Evolutionary conservation across 2,797 vertebrate genomes (phyloP).

Genomic region (Coreius guichenoti): DNA sequence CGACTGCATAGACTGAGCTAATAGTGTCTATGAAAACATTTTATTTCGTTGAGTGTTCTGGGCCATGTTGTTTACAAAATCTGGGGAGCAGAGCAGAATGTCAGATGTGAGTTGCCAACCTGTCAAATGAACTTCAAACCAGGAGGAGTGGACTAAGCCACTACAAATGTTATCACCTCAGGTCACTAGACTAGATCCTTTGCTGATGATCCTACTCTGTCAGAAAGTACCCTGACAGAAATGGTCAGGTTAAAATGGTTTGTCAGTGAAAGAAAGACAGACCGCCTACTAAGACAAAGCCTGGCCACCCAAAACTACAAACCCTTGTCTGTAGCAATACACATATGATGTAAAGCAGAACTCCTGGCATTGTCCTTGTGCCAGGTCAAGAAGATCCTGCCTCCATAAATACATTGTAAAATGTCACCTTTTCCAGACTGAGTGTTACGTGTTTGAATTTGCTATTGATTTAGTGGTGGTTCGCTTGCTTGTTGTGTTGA

Average conservation of each 20-base stretch:
- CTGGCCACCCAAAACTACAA: neutral
- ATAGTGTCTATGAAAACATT: neutral
- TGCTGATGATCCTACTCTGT: neutral
- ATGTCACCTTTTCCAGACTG: slow-evolving; percentile 33
- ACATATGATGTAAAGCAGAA: too few relatives aligned
- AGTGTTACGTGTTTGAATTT: too few relatives aligned
- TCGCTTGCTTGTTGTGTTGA: too few relatives aligned
- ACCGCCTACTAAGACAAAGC: neutral
- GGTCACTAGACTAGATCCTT: neutral
- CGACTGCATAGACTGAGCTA: neutral
- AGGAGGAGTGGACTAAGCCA: neutral
- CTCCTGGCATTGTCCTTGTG: too few relatives aligned
- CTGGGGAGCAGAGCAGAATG: neutral
- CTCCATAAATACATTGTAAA: slow-evolving; percentile 28
- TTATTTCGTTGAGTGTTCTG: neutral
- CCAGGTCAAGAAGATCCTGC: slow-evolving; percentile 27
- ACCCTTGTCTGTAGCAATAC: neutral
- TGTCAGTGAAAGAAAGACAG: neutral
- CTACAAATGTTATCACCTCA: neutral
- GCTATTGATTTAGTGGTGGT: too few relatives aligned
- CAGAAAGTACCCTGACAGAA: neutral
- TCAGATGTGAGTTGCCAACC: neutral
- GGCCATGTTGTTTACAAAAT: neutral
- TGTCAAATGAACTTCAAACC: neutral
- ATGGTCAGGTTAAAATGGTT: neutral